A percentile compares a stretch with the other conserved stretches of the same genome.
phyloP scores from a whole-genome alignment of 2,888 invertebrate genomes.

The Scelioninae gen. 2 region DNA sequence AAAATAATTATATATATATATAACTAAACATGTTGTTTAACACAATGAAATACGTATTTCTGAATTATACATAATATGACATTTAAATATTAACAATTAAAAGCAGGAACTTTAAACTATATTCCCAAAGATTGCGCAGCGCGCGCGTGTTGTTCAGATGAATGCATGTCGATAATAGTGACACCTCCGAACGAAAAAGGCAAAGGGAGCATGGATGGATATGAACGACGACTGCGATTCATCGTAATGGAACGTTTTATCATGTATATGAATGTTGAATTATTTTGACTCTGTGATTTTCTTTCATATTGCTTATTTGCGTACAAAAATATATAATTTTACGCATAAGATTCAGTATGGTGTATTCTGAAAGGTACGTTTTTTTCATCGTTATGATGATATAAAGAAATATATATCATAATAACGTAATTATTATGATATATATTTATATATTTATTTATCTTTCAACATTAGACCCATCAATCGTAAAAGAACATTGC shows the following conservation, averaged over 20 bases:
- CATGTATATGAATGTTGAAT: constrained; percentile 59
- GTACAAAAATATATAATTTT: constrained; percentile 62
- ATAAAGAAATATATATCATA: constrained; percentile 47
- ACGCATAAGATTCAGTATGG: constrained; percentile 58
- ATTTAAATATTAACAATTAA: neutral
- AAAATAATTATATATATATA: constrained; percentile 32
- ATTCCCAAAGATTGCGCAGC: constrained; percentile 40
- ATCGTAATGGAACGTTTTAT: constrained; percentile 53
- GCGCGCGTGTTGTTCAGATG: constrained; percentile 32
- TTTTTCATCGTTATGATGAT: constrained; percentile 54
- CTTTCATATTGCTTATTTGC: constrained; percentile 65
- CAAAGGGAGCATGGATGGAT: constrained; percentile 39
- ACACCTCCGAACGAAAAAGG: constrained; percentile 30
- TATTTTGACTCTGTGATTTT: constrained; percentile 68
- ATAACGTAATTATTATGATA: constrained; percentile 48
- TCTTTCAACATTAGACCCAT: constrained; percentile 69
- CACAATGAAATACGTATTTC: constrained; percentile 12
- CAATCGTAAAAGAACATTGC: constrained; percentile 66
- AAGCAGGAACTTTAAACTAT: constrained; percentile 51
- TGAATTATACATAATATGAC: constrained; percentile 8
- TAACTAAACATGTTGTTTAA: constrained; percentile 17
- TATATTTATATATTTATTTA: constrained; percentile 65
- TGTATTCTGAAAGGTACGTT: constrained; percentile 56
- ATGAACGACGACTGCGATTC: constrained; percentile 51
- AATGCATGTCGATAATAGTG: constrained; percentile 44